Evolutionary conservation across 2,888 invertebrate genomes (phyloP), one percentile per base, ranked within the genome.

Genomic region (Phorcus lineatus): DNA sequence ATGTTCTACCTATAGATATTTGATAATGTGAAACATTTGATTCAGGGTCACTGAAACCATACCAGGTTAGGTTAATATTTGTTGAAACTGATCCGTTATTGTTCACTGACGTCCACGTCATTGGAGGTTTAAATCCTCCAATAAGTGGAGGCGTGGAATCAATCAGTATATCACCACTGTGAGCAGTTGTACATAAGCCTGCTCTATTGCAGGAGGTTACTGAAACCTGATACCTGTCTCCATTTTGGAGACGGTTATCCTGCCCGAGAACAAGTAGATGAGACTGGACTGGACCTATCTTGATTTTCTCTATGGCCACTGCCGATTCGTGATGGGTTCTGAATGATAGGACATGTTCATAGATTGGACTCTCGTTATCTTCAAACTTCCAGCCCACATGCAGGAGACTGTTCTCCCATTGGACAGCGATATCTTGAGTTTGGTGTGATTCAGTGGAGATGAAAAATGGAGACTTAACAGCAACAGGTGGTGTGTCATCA

Each of bases 81-180:
- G 78, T 19, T 28, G 19, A 36, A 22, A n/a, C 53, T 13, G 36
- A 36, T n/a, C 16, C 70, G 17, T 67, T 47, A 7, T n/a, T 31
- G 3, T 67, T 36, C n/a, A 52, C 22, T 1, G 28, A 22, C 19
- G 47, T 13, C 70, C 70, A 87, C 17, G 76, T 55, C 57, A 86
- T 36, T 36, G 83, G 82, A n/a, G 78, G 79, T 31, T 81, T 83
- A 19, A 86, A 86, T n/a, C 86, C 86, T n/a, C 87, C 79, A 79
- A 36, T 79, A 67, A 28, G 22, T 2, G 81, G 81, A 53, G 81
- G 78, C 16, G 81, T 70, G 17, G 70, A 74, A 53, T 81, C 81
- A 28, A 79, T 57, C 22, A 81, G 52, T 28, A 81, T 28, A 13
- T 47, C 17, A 17, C n/a, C n/a, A 17, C 66, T 66, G 62, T 47